Conservation (phyloP, 2,888 invertebrate species). For the Diaprepes abbreviatus region DNA sequence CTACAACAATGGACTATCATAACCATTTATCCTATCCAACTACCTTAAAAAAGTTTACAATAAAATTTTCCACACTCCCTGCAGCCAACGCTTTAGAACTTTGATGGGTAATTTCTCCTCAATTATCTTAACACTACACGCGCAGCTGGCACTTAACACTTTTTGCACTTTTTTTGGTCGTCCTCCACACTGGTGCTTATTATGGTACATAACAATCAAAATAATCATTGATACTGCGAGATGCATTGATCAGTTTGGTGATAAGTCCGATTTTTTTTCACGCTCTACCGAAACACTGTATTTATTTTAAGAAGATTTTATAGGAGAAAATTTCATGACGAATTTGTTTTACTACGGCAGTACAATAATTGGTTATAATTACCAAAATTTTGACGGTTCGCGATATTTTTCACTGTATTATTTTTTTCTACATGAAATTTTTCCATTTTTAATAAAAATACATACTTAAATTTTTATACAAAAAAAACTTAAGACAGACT, state of each 20-base stretch:
- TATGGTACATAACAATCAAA: slow-evolving; percentile 18
- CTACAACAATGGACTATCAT: neutral
- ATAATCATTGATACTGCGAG: slow-evolving; percentile 13
- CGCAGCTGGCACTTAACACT: neutral
- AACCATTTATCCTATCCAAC: neutral
- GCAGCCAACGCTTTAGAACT: neutral
- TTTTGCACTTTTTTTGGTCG: neutral
- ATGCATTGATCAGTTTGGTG: neutral
- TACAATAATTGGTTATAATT: no score
- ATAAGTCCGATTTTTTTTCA: neutral
- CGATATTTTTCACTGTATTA: no score
- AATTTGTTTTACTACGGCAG: no score
- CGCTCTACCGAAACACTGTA: neutral
- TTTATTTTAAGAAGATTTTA: neutral
- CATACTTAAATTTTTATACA: no score
- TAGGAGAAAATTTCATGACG: no score
- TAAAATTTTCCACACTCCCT: slow-evolving; percentile 4
- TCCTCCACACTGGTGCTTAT: slow-evolving; percentile 19
- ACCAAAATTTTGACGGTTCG: no score
- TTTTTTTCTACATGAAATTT: no score
- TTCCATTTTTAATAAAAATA: no score
- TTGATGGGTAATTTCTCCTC: neutral
- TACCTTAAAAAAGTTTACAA: neutral
- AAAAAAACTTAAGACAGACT: no score
- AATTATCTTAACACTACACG: slow-evolving; percentile 3